Conservation (phyloP, 1,140 invertebrate species). For the Temnothorax longispinosus region DNA sequence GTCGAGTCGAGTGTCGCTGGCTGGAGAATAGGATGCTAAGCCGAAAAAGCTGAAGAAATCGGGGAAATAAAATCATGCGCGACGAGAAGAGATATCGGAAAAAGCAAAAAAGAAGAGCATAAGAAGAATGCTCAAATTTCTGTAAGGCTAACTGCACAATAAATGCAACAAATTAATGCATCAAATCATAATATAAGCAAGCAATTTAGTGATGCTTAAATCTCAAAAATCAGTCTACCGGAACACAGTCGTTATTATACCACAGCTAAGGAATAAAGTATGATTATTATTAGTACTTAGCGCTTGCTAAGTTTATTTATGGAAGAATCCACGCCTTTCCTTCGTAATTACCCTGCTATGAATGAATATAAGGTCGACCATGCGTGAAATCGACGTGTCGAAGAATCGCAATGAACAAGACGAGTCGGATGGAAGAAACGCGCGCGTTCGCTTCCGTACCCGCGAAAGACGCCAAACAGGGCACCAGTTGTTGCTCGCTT, state of each 20-base stretch:
- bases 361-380: neutral
- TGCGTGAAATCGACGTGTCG: neutral
- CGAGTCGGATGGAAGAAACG: neutral
- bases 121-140: slow-evolving; percentile 64
- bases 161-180: slow-evolving; percentile 73
- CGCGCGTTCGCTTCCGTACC: neutral
- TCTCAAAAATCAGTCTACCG: neutral
- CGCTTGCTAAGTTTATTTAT: neutral
- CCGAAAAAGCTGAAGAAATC: slow-evolving; percentile 60
- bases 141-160: slow-evolving; percentile 72
- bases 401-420: slow-evolving; percentile 1
- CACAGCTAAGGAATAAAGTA: neutral
- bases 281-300: neutral
- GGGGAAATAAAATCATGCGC: slow-evolving; percentile 20
- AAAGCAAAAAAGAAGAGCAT: neutral
- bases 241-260: neutral
- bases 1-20: slow-evolving; percentile 76
- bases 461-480: slow-evolving; percentile 22
- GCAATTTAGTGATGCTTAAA: neutral
- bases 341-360: slow-evolving; percentile 13
- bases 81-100: slow-evolving; percentile 25
- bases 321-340: neutral
- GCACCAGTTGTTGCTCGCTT: slow-evolving; percentile 49
- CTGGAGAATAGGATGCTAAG: slow-evolving; percentile 59
- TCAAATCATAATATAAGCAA: neutral